Conservation (phyloP, 2,113 vertebrate species). For the Thunnus maccoyii region DNA sequence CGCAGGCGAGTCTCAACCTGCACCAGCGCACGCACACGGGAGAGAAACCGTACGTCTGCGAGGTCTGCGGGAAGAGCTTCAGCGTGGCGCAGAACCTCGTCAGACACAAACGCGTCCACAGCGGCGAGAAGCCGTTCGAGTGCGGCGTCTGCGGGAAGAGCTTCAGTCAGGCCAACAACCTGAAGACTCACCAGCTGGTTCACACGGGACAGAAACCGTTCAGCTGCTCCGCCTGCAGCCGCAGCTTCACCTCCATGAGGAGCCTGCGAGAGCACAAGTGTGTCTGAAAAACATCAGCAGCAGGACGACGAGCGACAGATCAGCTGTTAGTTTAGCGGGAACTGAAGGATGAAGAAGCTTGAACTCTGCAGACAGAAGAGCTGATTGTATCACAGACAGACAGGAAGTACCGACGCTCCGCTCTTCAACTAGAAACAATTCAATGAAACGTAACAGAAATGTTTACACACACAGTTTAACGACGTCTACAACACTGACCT, state of each 20-base stretch:
- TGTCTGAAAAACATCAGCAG: neutral
- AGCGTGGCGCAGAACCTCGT: constrained; percentile 70
- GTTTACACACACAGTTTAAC: too few species aligned
- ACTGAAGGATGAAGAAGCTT: too few species aligned
- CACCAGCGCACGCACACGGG: constrained; percentile 73
- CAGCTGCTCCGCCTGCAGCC: constrained; percentile 56
- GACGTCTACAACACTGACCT: too few species aligned
- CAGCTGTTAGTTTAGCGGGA: too few species aligned
- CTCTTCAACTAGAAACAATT: too few species aligned
- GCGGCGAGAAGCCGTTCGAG: constrained; percentile 68
- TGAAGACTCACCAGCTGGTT: constrained; percentile 66
- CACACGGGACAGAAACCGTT: constrained; percentile 58
- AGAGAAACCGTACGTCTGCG: constrained; percentile 66
- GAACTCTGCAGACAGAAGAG: too few species aligned
- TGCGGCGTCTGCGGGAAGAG: constrained; percentile 54
- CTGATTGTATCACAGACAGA: too few species aligned
- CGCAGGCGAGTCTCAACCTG: constrained; percentile 35
- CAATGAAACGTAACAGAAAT: too few species aligned
- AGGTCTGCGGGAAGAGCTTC: constrained; percentile 67
- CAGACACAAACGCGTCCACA: constrained; percentile 67
- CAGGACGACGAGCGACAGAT: too few species aligned
- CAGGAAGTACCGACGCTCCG: too few species aligned
- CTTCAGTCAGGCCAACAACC: constrained; percentile 74
- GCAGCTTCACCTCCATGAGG: constrained; percentile 48
- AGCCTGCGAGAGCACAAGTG: constrained; percentile 66